These are phyloP conservation scores for Wasmannia auropunctata DNA, from an alignment of 1,140 invertebrate genomes.

Conservation along the genomic window DNA sequence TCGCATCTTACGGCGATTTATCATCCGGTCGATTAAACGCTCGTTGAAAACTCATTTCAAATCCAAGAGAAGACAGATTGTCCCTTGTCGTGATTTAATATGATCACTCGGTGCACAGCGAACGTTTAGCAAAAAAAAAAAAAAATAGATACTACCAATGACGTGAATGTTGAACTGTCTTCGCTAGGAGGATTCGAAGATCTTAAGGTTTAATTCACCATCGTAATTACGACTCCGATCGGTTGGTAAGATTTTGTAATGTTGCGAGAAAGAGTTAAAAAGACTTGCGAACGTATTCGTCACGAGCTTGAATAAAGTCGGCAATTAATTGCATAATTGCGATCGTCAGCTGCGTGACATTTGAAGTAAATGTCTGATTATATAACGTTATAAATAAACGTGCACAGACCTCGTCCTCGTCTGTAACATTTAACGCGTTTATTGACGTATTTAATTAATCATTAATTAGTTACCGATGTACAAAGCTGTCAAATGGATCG, in stretches of 20 bases:
- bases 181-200: background rate
- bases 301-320: conserved; percentile 1
- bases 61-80: background rate
- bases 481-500: background rate
- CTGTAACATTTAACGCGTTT: too few species aligned
- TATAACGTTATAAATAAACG: conserved; percentile 33
- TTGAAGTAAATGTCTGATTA: conserved; percentile 34
- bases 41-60: conserved; percentile 10
- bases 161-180: background rate
- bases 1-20: background rate
- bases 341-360: conserved; percentile 20
- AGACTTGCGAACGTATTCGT: background rate
- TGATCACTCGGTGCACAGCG: background rate
- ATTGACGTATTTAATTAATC: conserved; percentile 5
- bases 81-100: background rate
- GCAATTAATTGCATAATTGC: conserved; percentile 30
- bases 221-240: background rate
- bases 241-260: background rate
- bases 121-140: background rate
- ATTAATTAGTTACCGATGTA: background rate
- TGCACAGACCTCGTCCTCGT: background rate
- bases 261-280: background rate
- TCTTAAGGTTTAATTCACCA: background rate
- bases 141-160: background rate
- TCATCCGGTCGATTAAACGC: conserved; percentile 20